A percentile compares a stretch with the other conserved stretches of the same genome.
Evolutionary conservation across 2,797 vertebrate genomes (phyloP).

Genomic region (Megaceryle alcyon): DNA sequence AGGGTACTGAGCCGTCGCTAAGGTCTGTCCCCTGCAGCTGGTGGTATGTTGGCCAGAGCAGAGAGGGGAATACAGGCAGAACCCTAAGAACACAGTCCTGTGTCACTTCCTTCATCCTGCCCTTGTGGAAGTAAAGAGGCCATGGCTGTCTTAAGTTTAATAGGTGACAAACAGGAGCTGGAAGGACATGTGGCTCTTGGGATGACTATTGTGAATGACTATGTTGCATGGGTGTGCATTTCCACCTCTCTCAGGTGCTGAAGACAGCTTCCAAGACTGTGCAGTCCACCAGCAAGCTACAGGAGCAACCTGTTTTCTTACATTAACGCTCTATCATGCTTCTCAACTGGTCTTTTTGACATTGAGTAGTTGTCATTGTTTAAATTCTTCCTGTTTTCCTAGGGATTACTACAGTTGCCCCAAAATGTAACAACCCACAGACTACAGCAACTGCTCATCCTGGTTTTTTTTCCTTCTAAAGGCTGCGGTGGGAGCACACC

Average conservation of each 20-base stretch:
- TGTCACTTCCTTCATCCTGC: background rate
- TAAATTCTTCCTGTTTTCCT: background rate
- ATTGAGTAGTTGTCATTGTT: background rate
- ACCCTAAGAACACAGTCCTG: background rate
- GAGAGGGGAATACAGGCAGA: background rate
- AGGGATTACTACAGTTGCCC: background rate
- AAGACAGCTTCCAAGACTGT: background rate
- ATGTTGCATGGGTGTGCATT: background rate
- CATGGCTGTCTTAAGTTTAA: background rate
- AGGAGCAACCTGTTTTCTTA: background rate
- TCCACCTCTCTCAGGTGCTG: background rate
- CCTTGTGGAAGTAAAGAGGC: background rate
- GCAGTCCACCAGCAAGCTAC: background rate
- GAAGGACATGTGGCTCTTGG: background rate
- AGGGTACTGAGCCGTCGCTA: background rate
- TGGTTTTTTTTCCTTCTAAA: background rate
- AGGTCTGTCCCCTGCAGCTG: background rate
- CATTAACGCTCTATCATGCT: rapidly evolving
- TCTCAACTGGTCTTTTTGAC: background rate
- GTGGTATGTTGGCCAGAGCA: background rate
- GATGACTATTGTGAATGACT: background rate
- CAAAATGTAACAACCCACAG: background rate
- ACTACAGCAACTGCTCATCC: background rate
- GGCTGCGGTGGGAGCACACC: background rate
- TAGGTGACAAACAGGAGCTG: background rate